Conservation (phyloP, 2,888 invertebrate genomes). For the Thymelicus lineola region DNA sequence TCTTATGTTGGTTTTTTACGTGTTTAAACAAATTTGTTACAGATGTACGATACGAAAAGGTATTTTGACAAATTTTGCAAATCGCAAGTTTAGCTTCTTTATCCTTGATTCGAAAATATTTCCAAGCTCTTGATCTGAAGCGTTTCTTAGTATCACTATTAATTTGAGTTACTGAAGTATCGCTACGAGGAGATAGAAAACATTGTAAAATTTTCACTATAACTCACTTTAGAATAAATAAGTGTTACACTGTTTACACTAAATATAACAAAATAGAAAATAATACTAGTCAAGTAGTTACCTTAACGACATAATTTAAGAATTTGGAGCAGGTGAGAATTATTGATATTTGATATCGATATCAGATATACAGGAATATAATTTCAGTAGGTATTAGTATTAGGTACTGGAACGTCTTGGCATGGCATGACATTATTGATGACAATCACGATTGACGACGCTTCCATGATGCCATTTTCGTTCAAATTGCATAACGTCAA, state of each 20-base stretch:
- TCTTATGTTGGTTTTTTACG: neutral
- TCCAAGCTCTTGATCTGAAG: neutral
- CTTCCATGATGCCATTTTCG: too few species aligned
- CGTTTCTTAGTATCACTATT: neutral
- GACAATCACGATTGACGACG: too few species aligned
- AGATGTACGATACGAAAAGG: neutral
- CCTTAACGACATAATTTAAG: neutral
- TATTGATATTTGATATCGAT: neutral
- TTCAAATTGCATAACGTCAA: too few species aligned
- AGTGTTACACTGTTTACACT: too few species aligned
- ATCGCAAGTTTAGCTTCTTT: neutral
- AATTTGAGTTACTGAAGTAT: neutral
- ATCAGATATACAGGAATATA: neutral
- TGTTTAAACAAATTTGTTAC: slow-evolving; percentile 7
- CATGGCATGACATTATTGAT: too few species aligned
- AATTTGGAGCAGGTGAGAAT: neutral
- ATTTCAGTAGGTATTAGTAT: neutral
- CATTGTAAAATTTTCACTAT: too few species aligned
- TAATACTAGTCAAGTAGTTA: neutral
- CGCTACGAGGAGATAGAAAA: neutral
- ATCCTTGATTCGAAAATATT: neutral
- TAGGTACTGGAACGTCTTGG: neutral
- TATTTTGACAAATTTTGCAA: neutral
- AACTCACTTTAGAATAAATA: too few species aligned
- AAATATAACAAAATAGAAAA: too few species aligned